A percentile compares a stretch with the other conserved stretches of the same genome.
phyloP scores from a whole-genome alignment of 2,888 invertebrate genomes.

The Ichneumon xanthorius region DNA sequence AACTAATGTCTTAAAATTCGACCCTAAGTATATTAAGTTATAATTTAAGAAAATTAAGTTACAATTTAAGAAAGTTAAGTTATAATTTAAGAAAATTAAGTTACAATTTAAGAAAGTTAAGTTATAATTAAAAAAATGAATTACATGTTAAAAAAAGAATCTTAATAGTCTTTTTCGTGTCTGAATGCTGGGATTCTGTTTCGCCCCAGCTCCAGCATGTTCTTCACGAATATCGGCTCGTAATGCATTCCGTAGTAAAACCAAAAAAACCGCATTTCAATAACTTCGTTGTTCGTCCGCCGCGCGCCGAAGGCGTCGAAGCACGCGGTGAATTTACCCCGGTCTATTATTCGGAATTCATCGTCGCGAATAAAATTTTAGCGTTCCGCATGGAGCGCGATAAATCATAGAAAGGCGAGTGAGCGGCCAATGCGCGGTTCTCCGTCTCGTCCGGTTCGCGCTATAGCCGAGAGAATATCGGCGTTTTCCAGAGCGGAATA shows the following conservation, averaged over 20 bases:
- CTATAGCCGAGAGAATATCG: constrained; percentile 32
- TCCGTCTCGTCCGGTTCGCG: constrained; percentile 20
- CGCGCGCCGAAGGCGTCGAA: background rate
- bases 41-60: no score
- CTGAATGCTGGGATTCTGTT: background rate
- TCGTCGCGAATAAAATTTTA: constrained; percentile 22
- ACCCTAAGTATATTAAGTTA: no score
- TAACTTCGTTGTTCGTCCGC: background rate
- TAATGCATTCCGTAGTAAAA: no score
- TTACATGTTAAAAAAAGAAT: background rate
- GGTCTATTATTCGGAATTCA: constrained; percentile 29
- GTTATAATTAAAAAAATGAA: background rate
- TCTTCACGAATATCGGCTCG: constrained; percentile 13
- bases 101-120: no score
- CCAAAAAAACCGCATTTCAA: background rate
- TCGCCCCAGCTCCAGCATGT: background rate
- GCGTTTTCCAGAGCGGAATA: constrained; percentile 27
- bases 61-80: no score
- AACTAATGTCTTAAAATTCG: no score
- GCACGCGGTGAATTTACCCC: background rate
- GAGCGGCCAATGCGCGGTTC: background rate
- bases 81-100: no score
- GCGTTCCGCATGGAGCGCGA: background rate
- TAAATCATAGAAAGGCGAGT: constrained; percentile 29
- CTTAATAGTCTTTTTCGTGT: background rate